Conservation (phyloP, 2,797 vertebrate genomes). For the Pantherophis alleghaniensis region DNA sequence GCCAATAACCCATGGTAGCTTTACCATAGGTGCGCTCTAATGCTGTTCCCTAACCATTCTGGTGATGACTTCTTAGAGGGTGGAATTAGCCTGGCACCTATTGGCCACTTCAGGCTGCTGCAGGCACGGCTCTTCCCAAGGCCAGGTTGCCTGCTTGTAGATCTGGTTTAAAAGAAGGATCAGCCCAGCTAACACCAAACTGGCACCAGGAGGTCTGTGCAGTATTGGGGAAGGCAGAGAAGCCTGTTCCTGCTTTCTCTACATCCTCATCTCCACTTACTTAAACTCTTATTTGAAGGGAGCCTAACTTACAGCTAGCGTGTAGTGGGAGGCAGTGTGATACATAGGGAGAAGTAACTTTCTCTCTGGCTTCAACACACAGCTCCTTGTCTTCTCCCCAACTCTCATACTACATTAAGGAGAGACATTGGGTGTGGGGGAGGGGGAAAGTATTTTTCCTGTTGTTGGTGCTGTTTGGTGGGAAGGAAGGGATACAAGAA, state of each 20-base stretch:
- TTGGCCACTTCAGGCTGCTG: neutral
- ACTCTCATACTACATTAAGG: neutral
- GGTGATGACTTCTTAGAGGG: neutral
- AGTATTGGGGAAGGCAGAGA: neutral
- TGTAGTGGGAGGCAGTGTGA: neutral
- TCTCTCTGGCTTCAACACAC: neutral
- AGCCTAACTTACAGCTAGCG: neutral
- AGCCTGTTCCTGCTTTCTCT: neutral
- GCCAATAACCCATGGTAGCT: neutral
- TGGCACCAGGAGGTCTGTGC: neutral
- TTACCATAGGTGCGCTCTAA: neutral
- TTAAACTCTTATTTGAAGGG: neutral
- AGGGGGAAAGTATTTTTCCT: neutral
- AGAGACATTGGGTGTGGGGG: too few relatives aligned
- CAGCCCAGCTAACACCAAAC: neutral
- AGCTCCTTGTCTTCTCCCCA: neutral
- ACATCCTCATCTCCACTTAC: neutral
- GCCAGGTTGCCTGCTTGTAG: neutral
- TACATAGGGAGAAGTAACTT: neutral
- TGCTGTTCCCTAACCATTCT: neutral
- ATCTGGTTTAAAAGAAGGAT: neutral
- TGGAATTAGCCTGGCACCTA: neutral
- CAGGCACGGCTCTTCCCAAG: neutral
- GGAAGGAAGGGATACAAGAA: neutral
- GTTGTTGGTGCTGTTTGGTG: neutral